Evolutionary conservation across 2,797 vertebrate genomes (phyloP), one percentile per base, ranked within the genome.

Genomic region (Telmatherina bonti): DNA sequence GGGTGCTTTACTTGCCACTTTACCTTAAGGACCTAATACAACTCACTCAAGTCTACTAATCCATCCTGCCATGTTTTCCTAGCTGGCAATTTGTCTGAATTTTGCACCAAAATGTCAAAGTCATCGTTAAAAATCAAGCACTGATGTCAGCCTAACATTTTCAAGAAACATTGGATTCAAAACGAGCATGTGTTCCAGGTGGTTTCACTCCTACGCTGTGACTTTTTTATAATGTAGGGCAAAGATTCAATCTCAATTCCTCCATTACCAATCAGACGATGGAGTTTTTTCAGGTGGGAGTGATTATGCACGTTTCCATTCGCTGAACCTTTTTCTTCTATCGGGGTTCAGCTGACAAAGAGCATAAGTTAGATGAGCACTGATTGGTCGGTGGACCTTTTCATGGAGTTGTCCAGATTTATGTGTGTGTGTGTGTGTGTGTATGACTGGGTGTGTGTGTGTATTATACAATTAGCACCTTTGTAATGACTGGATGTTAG

Each of bases 1-100:
- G 89, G 92, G 91, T 94, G 90, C 91, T 93, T 88, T 83, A 88
- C 88, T 89, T 88, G 87, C 89, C 91, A 83, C 82, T 93, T 87
- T 86, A 92, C 91, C 91, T 93, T 93, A 92, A 92, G 82, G 85
- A 88, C 85, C 70, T 87, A 76, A 82, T 67, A 74, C 70, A 79
- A 84, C 78, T 86, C 83, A 79, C 76, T 63, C 58, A 67, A 71
- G 82, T 92, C 82, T 65, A 66, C 66, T 56, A 67, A 79, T 58
- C 76, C 89, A 80, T 82, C 72, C 58, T 72, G 58, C 70, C 85
- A 72, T 81, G 61, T 63, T 54, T 76, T 82, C 79, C 72, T 72
- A 49, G 60, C 62, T 71, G 84, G 78, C 78, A 88, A 85, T 81
- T 85, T 75, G 69, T 79, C 68, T 59, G 64, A 84, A 76, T 72